Evolutionary conservation across 1,140 invertebrate species (phyloP).

Genomic region (Solen grandis): DNA sequence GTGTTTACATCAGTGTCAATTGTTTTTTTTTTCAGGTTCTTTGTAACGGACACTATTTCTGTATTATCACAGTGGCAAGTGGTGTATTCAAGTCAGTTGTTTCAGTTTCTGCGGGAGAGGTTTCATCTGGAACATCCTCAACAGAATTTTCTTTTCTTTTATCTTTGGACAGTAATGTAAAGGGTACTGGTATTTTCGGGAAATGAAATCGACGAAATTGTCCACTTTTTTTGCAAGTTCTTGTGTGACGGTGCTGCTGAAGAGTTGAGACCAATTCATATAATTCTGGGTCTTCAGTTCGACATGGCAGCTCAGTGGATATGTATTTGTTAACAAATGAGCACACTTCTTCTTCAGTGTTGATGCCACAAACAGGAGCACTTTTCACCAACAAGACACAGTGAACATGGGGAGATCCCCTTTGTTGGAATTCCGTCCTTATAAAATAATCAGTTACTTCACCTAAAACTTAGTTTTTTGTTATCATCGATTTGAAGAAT

Average conservation of each 20-base stretch:
- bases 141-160: not conserved
- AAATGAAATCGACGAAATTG: not conserved
- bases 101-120: constrained; percentile 1
- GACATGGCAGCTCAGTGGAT: not conserved
- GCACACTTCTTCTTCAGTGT: constrained; percentile 5
- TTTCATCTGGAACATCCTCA: not conserved
- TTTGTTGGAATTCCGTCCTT: not conserved
- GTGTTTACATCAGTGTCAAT: not conserved
- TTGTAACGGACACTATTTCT: not conserved
- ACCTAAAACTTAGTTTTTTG: not conserved
- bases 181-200: not conserved
- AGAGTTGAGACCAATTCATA: constrained; percentile 10
- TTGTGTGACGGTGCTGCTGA: constrained; percentile 16
- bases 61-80: not conserved
- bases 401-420: constrained; percentile 8
- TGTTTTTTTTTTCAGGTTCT: not conserved
- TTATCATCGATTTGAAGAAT: constrained; percentile 9
- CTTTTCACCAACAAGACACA: constrained; percentile 9
- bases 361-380: not conserved
- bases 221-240: constrained; percentile 15
- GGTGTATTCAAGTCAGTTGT: not conserved
- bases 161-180: constrained; percentile 17
- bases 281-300: constrained; percentile 4
- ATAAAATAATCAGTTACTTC: not conserved
- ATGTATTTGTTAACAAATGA: constrained; percentile 22